A percentile compares a stretch with the other conserved stretches of the same genome.
phyloP scores from a whole-genome alignment of 2,113 vertebrate genomes.

The Perca flavescens region DNA sequence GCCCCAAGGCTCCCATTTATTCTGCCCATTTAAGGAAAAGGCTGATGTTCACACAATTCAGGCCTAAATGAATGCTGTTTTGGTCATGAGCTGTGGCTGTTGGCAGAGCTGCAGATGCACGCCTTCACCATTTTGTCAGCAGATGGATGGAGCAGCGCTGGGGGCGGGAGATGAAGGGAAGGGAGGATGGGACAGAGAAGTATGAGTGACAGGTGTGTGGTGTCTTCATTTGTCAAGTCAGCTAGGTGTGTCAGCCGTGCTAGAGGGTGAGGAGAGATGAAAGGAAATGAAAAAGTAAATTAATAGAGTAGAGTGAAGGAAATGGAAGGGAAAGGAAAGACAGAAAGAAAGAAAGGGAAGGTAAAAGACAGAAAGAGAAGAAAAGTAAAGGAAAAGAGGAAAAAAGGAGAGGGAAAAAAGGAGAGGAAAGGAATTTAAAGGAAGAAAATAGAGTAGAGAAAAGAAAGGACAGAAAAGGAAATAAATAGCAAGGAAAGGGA shows the following conservation, averaged over 20 bases:
- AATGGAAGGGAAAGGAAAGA: neutral
- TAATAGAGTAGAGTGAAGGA: neutral
- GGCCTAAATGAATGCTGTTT: slow-evolving; percentile 51
- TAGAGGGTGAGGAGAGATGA: slow-evolving; percentile 15
- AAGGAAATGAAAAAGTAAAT: slow-evolving; percentile 9
- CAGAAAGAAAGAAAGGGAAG: neutral
- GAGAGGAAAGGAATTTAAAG: fast-evolving
- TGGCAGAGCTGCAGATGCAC: slow-evolving; percentile 8
- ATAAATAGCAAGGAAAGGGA: neutral
- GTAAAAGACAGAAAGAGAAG: neutral
- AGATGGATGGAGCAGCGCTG: slow-evolving; percentile 34
- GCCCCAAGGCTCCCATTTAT: slow-evolving; percentile 48
- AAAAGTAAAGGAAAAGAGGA: neutral
- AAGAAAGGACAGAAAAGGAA: neutral
- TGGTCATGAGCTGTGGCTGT: neutral
- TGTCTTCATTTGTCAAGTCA: slow-evolving; percentile 68
- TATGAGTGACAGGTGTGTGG: slow-evolving; percentile 60
- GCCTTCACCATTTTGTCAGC: slow-evolving; percentile 43
- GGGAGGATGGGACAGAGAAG: slow-evolving; percentile 12
- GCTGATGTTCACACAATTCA: slow-evolving; percentile 54
- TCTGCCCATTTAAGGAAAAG: slow-evolving; percentile 64
- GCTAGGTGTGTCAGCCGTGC: slow-evolving; percentile 52
- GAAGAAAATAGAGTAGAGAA: fast-evolving
- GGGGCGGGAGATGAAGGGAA: slow-evolving; percentile 26
- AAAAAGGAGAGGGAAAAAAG: too few species aligned